Evolutionary conservation across 2,797 vertebrate genomes (phyloP).

Genomic region (Orientallactaga sibirica): DNA sequence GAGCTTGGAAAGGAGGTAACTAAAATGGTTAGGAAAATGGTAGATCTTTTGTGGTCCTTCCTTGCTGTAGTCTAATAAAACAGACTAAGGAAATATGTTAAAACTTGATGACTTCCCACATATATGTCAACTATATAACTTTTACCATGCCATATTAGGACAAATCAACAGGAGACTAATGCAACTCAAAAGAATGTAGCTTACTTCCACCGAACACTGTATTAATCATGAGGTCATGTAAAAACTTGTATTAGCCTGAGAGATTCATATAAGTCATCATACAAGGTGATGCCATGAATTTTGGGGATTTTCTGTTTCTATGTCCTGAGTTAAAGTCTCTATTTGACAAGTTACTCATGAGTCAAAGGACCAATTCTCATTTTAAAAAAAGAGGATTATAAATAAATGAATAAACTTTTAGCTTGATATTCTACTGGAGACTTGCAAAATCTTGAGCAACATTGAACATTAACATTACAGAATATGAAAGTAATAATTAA

Average conservation of each 20-base stretch:
- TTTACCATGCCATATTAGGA: neutral
- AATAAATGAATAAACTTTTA: conserved; percentile 14
- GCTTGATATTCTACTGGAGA: neutral
- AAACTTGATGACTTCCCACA: neutral
- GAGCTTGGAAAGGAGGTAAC: neutral
- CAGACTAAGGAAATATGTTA: neutral
- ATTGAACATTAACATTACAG: neutral
- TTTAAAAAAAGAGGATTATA: neutral
- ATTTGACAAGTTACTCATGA: conserved; percentile 34
- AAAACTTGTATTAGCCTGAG: neutral
- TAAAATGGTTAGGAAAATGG: conserved; percentile 29
- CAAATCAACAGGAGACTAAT: neutral
- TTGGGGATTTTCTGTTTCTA: neutral
- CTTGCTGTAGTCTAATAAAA: neutral
- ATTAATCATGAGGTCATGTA: neutral
- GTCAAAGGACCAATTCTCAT: neutral
- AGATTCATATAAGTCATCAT: neutral
- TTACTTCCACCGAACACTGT: neutral
- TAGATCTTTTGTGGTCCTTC: neutral
- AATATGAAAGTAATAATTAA: conserved; percentile 18
- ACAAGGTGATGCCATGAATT: neutral
- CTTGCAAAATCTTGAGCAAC: neutral
- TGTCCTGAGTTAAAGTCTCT: neutral
- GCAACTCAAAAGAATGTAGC: neutral
- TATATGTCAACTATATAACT: neutral